Evolutionary conservation across 1,140 invertebrate species (phyloP).

Genomic region (Drosophila baimaii): DNA sequence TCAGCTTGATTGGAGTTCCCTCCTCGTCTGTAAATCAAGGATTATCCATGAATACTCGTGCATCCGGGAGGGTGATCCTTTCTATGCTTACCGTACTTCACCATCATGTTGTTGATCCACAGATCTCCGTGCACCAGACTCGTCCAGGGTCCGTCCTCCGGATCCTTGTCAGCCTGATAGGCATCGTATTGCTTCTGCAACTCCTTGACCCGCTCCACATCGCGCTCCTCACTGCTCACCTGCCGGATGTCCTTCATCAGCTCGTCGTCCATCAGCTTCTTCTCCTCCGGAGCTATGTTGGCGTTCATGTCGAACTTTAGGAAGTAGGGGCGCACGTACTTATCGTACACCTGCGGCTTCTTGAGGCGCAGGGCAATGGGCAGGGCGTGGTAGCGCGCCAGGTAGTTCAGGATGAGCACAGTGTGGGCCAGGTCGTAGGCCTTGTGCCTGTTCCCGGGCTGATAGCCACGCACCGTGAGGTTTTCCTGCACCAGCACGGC

Average conservation of each 20-base stretch:
- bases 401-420: constrained; percentile 84
- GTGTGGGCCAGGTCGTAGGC: constrained; percentile 85
- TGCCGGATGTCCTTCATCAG: constrained; percentile 44
- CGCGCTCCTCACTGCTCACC: constrained; percentile 32
- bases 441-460: constrained; percentile 84
- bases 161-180: constrained; percentile 43
- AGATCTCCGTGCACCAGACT: constrained; percentile 87
- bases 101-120: constrained; percentile 88
- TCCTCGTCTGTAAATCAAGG: constrained; percentile 53
- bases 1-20: constrained; percentile 84
- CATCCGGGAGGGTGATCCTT: too few species aligned
- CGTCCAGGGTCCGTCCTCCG: constrained; percentile 79
- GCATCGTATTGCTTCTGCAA: constrained; percentile 35
- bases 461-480: constrained; percentile 85
- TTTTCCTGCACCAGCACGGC: constrained; percentile 87
- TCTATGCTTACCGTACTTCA: constrained; percentile 84
- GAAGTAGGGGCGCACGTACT: constrained; percentile 81
- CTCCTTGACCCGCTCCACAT: constrained; percentile 46
- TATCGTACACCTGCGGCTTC: constrained; percentile 85
- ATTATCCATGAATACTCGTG: background rate
- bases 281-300: constrained; percentile 42
- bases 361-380: constrained; percentile 86
- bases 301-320: constrained; percentile 72
- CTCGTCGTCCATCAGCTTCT: constrained; percentile 31
- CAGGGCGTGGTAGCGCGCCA: constrained; percentile 86